phyloP scores from a whole-genome alignment of 2,888 invertebrate species.

The Latheticus oryzae region DNA sequence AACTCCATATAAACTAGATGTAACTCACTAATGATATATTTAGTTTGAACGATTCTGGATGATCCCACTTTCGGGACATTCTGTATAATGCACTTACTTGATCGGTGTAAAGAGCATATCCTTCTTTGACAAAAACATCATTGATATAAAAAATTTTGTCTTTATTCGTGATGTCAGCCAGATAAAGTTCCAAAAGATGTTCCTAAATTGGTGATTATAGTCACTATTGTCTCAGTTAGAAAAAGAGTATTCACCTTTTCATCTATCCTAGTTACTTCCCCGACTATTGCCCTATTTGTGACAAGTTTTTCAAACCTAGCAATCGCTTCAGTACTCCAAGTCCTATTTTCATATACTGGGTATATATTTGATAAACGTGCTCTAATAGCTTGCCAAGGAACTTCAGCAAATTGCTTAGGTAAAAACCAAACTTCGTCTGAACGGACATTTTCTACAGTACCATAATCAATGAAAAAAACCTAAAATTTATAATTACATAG shows the following conservation, averaged over 20 bases:
- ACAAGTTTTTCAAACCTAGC: slow-evolving; percentile 63
- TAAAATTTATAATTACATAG: slow-evolving; percentile 54
- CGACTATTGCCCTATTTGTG: slow-evolving; percentile 62
- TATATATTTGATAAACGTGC: slow-evolving; percentile 68
- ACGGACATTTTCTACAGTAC: slow-evolving; percentile 67
- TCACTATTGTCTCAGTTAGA: too few species aligned
- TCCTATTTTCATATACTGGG: slow-evolving; percentile 58
- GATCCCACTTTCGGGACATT: too few species aligned
- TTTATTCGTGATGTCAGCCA: slow-evolving; percentile 67
- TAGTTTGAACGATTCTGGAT: too few species aligned
- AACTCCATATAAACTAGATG: too few species aligned
- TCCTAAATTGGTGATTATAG: too few species aligned
- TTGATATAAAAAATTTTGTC: slow-evolving; percentile 67
- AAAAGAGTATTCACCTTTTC: too few species aligned
- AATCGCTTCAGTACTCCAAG: slow-evolving; percentile 61
- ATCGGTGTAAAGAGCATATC: slow-evolving; percentile 63
- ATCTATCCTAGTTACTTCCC: slow-evolving; percentile 59
- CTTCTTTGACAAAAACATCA: slow-evolving; percentile 66
- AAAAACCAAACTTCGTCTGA: slow-evolving; percentile 60
- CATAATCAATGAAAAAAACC: slow-evolving; percentile 72
- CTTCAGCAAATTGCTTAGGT: slow-evolving; percentile 62
- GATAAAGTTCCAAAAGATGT: slow-evolving; percentile 59
- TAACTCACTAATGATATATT: too few species aligned
- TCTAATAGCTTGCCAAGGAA: slow-evolving; percentile 69
- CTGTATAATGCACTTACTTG: slow-evolving; percentile 53